These are phyloP conservation scores for Semicossyphus pulcher DNA, from an alignment of 2,113 vertebrate genomes.

Conservation along the genomic window DNA sequence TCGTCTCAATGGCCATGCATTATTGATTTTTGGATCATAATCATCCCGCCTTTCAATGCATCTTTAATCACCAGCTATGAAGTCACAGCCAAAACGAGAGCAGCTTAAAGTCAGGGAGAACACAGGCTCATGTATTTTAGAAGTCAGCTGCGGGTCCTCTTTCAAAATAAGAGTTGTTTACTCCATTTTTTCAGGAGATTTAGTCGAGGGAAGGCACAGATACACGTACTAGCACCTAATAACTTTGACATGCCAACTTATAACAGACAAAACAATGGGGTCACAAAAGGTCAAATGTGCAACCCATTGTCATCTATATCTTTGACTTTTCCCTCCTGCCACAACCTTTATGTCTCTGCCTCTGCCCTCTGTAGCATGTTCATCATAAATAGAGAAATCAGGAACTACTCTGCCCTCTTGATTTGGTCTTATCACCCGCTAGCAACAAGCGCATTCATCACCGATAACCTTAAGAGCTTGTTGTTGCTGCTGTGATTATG, in stretches of 20 bases:
- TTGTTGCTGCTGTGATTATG: constrained; percentile 41
- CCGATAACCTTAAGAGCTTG: constrained; percentile 30
- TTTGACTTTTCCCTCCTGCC: background rate
- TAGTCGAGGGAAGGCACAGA: background rate
- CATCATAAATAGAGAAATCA: constrained; percentile 15
- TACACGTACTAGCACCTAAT: background rate
- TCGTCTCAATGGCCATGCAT: constrained; percentile 74
- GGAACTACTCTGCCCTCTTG: background rate
- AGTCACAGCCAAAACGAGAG: constrained; percentile 48
- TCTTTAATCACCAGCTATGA: constrained; percentile 71
- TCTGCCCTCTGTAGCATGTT: background rate
- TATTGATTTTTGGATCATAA: constrained; percentile 80
- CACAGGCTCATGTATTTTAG: constrained; percentile 15
- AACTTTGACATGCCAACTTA: no score
- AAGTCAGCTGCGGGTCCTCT: constrained; percentile 13
- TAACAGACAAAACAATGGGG: no score
- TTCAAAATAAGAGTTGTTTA: background rate
- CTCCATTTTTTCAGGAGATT: background rate
- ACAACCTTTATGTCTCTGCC: background rate
- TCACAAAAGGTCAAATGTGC: background rate
- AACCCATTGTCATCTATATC: no score
- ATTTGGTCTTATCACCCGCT: constrained; percentile 22
- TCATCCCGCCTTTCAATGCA: constrained; percentile 73
- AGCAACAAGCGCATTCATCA: constrained; percentile 25
- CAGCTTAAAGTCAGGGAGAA: constrained; percentile 31